Base-by-base conservation (phyloP, 2,113 vertebrate genomes). In the Ia io region DNA sequence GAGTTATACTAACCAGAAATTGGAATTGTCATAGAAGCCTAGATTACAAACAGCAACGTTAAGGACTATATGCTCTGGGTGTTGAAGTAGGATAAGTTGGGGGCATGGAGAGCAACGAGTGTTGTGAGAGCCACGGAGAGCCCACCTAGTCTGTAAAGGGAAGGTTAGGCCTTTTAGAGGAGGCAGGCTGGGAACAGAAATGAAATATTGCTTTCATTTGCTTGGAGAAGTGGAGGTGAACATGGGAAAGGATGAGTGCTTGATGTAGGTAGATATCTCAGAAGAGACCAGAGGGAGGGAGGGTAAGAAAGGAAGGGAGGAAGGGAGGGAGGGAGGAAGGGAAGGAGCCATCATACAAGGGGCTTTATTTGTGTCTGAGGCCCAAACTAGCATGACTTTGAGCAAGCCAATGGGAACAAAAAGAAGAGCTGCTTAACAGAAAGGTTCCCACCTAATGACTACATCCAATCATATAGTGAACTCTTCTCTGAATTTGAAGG, bases 21-120 rank as follows among this genome's bases (percentile, higher is more conserved):
- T 76, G 22, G 32, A 79, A 71, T 56, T 35, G 7, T 47, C 49
- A 13, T 0, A 69, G 35, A 93, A 74, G 35, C 5, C 32, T 78
- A n/a, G 11, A 56, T 42, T 22, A n/a, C 22, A 69, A 1, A 4
- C 5, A 79, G n/a, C n/a, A 70, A 17, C 6, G 30, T 7, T 20
- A 90, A 53, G 7, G 42, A 17, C 13, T 3, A 4, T 40, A 6
- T 17, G 25, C 10, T 69, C 12, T 32, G 25, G 20, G 0, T 12
- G 13, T 61, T 67, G 47, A 6, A 59, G 23, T 3, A 13, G 10
- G 4, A 11, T 6, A 32, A 2, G 7, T 9, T 56, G n/a, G 6
- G 7, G 1, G 1, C 0, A 18, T 0, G 22, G 25, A 18, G 5
- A 42, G 3, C n/a, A 16, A 22, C 9, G 3, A 35, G 5, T 10